A percentile compares a stretch with the other conserved stretches of the same genome.
Conservation (phyloP, 2,888 invertebrate species). For the Platycheirus rosarum region DNA sequence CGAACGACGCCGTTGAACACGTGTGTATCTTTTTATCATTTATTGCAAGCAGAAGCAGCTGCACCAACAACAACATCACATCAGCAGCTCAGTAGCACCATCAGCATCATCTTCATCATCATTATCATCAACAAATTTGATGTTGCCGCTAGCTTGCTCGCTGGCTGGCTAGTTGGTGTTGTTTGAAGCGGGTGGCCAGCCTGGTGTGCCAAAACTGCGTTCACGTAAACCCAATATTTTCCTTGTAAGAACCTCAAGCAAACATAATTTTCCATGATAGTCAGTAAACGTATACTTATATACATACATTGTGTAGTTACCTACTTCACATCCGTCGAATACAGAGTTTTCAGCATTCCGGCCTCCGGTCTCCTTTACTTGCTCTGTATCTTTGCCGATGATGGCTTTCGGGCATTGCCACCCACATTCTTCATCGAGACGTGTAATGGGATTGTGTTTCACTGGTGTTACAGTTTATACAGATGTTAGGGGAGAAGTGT, state of each 20-base stretch:
- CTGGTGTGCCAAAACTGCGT: slow-evolving; percentile 50
- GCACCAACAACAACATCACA: slow-evolving; percentile 47
- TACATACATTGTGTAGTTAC: neutral
- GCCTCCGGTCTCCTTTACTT: slow-evolving; percentile 13
- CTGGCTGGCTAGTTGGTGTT: slow-evolving; percentile 17
- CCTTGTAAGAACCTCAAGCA: slow-evolving; percentile 48
- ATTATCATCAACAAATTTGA: slow-evolving; percentile 33
- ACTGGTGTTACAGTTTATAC: slow-evolving; percentile 35
- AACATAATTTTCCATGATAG: slow-evolving; percentile 68
- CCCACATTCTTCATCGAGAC: slow-evolving; percentile 27
- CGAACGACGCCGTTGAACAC: slow-evolving; percentile 20
- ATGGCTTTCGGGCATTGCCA: slow-evolving; percentile 50
- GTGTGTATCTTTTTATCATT: slow-evolving; percentile 58
- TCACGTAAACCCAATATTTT: slow-evolving; percentile 68
- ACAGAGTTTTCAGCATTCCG: slow-evolving; percentile 31
- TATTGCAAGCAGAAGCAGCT: slow-evolving; percentile 68
- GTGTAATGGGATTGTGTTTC: slow-evolving; percentile 60
- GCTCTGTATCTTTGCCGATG: slow-evolving; percentile 31
- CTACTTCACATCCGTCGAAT: slow-evolving; percentile 39
- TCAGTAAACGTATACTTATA: slow-evolving; percentile 36
- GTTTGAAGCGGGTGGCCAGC: slow-evolving; percentile 21
- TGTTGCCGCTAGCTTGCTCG: slow-evolving; percentile 3
- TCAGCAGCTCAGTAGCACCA: slow-evolving; percentile 17
- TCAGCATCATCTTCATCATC: slow-evolving; percentile 24
- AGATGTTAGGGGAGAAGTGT: slow-evolving; percentile 15